These are phyloP conservation scores for Rhizomys pruinosus DNA, from an alignment of 2,113 vertebrate species.

Conservation along the genomic window DNA sequence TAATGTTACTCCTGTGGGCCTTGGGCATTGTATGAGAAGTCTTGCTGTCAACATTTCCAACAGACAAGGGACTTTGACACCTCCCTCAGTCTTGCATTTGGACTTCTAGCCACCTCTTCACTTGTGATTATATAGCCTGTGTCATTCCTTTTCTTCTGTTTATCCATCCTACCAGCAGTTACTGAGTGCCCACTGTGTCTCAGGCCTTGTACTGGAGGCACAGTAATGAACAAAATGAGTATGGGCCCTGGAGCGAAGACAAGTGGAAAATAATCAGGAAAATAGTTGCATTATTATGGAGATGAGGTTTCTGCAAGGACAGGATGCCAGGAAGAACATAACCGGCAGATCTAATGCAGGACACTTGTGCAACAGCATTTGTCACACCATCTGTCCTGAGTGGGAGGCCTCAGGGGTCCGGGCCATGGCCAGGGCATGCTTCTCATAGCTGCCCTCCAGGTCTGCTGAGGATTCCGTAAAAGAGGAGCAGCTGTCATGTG, in stretches of 20 bases:
- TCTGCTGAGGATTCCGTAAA: slow-evolving; percentile 27
- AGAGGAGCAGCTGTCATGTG: slow-evolving; percentile 49
- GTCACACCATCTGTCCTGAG: slow-evolving; percentile 47
- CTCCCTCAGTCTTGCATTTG: not conserved
- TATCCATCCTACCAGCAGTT: not conserved
- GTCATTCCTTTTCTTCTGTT: not conserved
- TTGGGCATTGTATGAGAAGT: not conserved
- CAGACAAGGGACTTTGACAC: not conserved
- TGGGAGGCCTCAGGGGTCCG: not conserved
- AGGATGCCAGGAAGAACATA: not conserved
- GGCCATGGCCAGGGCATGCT: not conserved
- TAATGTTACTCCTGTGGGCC: not conserved
- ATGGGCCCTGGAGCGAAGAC: not conserved
- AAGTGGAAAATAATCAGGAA: not conserved
- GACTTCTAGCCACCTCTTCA: not conserved
- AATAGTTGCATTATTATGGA: not conserved
- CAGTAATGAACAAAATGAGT: not conserved
- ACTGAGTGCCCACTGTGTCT: not conserved
- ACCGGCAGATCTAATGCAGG: not conserved
- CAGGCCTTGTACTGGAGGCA: not conserved
- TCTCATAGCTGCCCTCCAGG: slow-evolving; percentile 22
- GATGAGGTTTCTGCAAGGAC: not conserved
- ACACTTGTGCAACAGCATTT: slow-evolving; percentile 44
- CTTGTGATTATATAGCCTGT: not conserved
- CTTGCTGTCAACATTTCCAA: not conserved